Percentiles rank a stretch among this genome's conserved stretches.
phyloP scores from a whole-genome alignment of 2,797 vertebrate genomes.

The Nyctibius grandis region DNA sequence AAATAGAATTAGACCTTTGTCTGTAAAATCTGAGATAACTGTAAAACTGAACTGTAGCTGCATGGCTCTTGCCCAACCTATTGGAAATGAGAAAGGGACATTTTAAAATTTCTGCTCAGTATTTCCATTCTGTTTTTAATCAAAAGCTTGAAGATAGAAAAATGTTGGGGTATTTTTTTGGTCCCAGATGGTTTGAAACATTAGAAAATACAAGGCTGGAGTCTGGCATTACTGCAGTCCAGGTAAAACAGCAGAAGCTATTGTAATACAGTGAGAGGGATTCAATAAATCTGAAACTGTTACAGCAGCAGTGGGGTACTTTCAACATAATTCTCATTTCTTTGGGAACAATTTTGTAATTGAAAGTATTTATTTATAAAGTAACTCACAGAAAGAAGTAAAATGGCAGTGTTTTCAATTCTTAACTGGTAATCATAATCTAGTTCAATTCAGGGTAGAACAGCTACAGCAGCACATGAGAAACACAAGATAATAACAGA shows the following conservation, averaged over 20 bases:
- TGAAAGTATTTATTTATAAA: conserved; percentile 65
- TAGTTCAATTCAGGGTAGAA: conserved; percentile 41
- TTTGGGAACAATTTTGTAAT: conserved; percentile 65
- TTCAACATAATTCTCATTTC: conserved; percentile 56
- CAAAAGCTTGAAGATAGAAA: not conserved
- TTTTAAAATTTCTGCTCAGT: not conserved
- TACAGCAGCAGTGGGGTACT: conserved; percentile 40
- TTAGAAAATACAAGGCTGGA: not conserved
- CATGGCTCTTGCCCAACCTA: not conserved
- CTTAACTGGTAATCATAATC: conserved; percentile 63
- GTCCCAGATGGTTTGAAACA: conserved; percentile 26
- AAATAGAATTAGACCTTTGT: not conserved
- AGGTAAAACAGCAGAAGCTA: conserved; percentile 63
- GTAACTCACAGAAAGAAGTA: conserved; percentile 34
- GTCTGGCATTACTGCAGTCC: conserved; percentile 38
- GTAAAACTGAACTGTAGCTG: not conserved
- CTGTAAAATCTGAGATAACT: not conserved
- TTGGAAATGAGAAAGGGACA: not conserved
- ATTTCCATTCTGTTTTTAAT: not conserved
- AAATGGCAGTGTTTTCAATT: conserved; percentile 39
- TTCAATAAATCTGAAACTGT: conserved; percentile 54
- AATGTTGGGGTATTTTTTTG: not conserved
- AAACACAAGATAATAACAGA: conserved; percentile 29
- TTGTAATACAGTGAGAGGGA: conserved; percentile 31
- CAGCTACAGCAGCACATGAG: not conserved